Evolutionary conservation across 2,113 vertebrate species (phyloP).

Genomic region (Brachypodius melanocephalos): DNA sequence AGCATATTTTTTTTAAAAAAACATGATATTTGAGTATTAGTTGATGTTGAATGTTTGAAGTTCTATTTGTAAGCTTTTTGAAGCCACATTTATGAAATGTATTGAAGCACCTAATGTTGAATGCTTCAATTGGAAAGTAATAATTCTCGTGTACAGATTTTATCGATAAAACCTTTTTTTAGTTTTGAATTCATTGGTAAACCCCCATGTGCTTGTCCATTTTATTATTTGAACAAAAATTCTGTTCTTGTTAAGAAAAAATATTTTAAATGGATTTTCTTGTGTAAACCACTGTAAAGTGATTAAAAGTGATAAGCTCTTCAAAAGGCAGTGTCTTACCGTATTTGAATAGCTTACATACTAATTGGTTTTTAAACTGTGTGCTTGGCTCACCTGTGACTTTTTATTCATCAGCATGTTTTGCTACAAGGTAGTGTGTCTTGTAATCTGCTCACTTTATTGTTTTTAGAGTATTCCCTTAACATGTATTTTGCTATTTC

Average conservation of each 20-base stretch:
- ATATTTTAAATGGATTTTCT: constrained; percentile 62
- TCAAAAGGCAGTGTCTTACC: constrained; percentile 62
- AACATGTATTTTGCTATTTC: not conserved
- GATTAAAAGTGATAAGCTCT: constrained; percentile 69
- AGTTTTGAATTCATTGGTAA: not conserved
- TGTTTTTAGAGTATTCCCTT: not conserved
- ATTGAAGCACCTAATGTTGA: not conserved
- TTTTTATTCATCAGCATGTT: constrained; percentile 65
- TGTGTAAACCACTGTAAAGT: constrained; percentile 54
- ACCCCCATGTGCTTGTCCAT: not conserved
- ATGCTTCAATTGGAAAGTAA: not conserved
- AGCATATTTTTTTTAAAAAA: not conserved
- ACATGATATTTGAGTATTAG: not conserved
- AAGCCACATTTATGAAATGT: not conserved
- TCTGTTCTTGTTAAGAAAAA: constrained; percentile 20
- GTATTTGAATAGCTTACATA: constrained; percentile 62
- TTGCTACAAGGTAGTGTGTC: constrained; percentile 71
- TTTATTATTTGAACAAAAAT: constrained; percentile 10
- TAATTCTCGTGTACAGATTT: not conserved
- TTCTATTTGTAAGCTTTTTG: not conserved
- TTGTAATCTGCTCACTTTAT: not conserved
- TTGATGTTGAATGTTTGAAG: not conserved
- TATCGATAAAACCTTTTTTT: not conserved
- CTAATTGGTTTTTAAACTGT: constrained; percentile 63
- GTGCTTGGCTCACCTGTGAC: constrained; percentile 55